These are phyloP conservation scores for Mizuhopecten yessoensis DNA, from an alignment of 1,140 invertebrate genomes.

Conservation along the genomic window DNA sequence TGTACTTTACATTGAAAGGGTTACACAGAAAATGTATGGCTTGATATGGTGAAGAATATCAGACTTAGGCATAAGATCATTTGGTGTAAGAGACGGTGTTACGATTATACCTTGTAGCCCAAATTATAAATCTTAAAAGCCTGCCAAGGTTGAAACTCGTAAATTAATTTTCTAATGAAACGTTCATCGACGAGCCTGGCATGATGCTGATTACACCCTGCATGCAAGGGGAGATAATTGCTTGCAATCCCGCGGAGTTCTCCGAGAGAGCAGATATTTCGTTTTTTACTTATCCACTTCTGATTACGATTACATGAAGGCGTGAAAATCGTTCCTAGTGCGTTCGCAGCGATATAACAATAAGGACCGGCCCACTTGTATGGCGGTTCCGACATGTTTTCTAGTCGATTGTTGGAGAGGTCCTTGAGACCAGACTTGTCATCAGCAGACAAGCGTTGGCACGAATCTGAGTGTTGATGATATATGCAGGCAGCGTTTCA, in stretches of 20 bases:
- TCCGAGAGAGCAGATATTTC: not conserved
- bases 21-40: not conserved
- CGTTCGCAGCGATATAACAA: not conserved
- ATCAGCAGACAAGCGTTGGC: constrained; percentile 4
- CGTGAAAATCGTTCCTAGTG: not conserved
- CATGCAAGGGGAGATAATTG: not conserved
- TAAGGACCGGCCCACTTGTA: not conserved
- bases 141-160: constrained; percentile 6
- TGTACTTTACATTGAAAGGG: no score
- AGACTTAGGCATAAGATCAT: not conserved
- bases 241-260: not conserved
- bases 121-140: not conserved
- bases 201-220: not conserved
- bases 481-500: no score
- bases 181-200: not conserved
- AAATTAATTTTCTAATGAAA: constrained; percentile 40
- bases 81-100: not conserved
- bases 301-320: not conserved
- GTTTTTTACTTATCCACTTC: not conserved
- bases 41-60: not conserved
- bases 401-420: not conserved
- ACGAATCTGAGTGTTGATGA: not conserved
- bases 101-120: not conserved
- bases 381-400: not conserved
- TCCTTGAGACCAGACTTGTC: not conserved